Conservation (phyloP, 2,888 invertebrate genomes). For the Euzetes globulus region DNA sequence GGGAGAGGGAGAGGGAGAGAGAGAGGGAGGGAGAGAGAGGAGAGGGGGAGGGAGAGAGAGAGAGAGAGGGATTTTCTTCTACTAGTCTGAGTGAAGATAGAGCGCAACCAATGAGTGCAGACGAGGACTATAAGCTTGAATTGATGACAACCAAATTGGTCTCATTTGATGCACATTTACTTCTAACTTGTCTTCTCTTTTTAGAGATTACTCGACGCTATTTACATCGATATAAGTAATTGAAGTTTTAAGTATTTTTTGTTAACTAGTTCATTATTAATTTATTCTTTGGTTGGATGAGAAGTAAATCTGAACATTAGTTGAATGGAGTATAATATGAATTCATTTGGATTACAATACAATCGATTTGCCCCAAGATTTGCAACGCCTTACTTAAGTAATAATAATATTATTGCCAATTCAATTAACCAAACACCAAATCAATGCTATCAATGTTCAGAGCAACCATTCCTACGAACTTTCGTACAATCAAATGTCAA, state of each 20-base stretch:
- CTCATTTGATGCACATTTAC: constrained; percentile 8
- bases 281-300: neutral
- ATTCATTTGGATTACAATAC: constrained; percentile 14
- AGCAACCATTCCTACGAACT: neutral
- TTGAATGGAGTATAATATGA: constrained; percentile 7
- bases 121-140: neutral
- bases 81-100: neutral
- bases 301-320: neutral
- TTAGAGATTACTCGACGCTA: neutral
- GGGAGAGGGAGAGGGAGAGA: neutral
- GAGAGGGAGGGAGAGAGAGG: neutral
- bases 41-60: constrained; percentile 11
- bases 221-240: neutral
- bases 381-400: neutral
- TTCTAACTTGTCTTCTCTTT: neutral
- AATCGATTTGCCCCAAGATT: neutral
- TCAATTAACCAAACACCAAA: neutral
- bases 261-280: too few species aligned
- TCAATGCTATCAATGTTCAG: neutral
- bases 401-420: neutral
- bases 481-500: neutral
- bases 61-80: neutral
- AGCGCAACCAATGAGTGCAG: constrained; percentile 6
- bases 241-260: too few species aligned
- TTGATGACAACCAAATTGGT: constrained; percentile 20